Evolutionary conservation across 2,888 invertebrate genomes (phyloP).

Genomic region (Antheraea yamamai): DNA sequence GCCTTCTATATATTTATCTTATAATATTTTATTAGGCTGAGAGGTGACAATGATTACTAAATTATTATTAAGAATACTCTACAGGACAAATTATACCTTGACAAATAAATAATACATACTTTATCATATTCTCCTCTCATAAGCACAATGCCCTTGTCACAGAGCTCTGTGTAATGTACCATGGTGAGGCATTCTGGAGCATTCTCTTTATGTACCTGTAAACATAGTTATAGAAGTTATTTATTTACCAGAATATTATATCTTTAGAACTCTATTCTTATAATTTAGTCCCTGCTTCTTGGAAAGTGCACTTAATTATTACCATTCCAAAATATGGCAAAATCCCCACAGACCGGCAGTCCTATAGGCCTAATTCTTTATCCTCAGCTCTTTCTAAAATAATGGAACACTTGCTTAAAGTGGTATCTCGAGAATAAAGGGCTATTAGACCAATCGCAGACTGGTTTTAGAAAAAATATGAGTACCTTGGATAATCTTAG

Average conservation of each 20-base stretch:
- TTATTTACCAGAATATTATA: not conserved
- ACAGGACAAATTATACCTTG: not conserved
- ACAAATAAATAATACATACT: conserved; percentile 39
- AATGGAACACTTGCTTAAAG: too few relatives aligned
- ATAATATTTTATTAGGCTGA: too few relatives aligned
- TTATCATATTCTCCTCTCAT: conserved; percentile 94
- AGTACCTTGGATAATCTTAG: conserved; percentile 30
- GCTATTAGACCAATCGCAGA: too few relatives aligned
- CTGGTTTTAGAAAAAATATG: not conserved
- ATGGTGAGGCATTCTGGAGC: conserved; percentile 93
- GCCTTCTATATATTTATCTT: too few relatives aligned
- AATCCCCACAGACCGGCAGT: too few relatives aligned
- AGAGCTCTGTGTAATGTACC: conserved; percentile 89
- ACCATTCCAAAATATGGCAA: too few relatives aligned
- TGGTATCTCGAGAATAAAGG: too few relatives aligned
- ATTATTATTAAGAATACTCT: not conserved
- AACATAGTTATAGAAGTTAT: not conserved
- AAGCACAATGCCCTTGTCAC: conserved; percentile 87
- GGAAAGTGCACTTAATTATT: not conserved
- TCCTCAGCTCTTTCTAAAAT: too few relatives aligned
- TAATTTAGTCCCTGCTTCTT: too few relatives aligned
- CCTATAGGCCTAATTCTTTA: too few relatives aligned
- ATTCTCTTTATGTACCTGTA: conserved; percentile 91
- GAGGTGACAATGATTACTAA: not conserved
- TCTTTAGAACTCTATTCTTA: too few relatives aligned